Evolutionary conservation across 1,140 invertebrate genomes (phyloP).

Genomic region (Drosophila erecta): DNA sequence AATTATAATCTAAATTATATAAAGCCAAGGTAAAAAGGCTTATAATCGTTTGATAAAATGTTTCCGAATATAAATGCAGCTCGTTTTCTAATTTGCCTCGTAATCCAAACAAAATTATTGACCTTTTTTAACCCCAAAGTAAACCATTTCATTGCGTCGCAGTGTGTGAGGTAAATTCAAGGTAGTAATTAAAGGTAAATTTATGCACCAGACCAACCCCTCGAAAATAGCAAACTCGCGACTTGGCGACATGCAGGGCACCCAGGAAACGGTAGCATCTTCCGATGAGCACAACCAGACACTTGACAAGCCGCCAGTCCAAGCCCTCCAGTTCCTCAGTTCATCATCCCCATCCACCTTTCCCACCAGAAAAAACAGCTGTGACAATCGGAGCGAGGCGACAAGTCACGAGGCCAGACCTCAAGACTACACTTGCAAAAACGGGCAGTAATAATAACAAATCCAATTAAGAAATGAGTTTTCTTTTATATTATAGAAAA

Average conservation of each 20-base stretch:
- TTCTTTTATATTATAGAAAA: too few relatives aligned
- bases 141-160: neutral
- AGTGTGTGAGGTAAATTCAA: neutral
- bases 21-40: neutral
- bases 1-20: too few relatives aligned
- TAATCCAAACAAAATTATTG: neutral
- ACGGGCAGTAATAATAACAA: neutral
- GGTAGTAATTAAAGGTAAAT: too few relatives aligned
- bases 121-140: conserved; percentile 2
- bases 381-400: conserved; percentile 55
- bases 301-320: conserved; percentile 53
- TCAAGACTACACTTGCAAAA: conserved; percentile 1
- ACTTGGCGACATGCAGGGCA: conserved; percentile 4
- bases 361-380: conserved; percentile 47
- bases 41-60: too few relatives aligned
- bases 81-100: conserved; percentile 6
- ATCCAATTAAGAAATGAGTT: too few relatives aligned
- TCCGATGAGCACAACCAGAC: conserved; percentile 24
- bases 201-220: conserved; percentile 22
- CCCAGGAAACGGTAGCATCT: conserved; percentile 45
- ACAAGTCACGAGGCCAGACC: conserved; percentile 26
- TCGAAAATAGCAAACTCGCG: conserved; percentile 3
- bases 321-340: neutral
- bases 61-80: conserved; percentile 13
- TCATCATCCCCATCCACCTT: neutral